Percentiles rank a stretch among this genome's conserved stretches.
Conservation (phyloP, 2,113 vertebrate genomes). For the Raphicerus campestris region DNA sequence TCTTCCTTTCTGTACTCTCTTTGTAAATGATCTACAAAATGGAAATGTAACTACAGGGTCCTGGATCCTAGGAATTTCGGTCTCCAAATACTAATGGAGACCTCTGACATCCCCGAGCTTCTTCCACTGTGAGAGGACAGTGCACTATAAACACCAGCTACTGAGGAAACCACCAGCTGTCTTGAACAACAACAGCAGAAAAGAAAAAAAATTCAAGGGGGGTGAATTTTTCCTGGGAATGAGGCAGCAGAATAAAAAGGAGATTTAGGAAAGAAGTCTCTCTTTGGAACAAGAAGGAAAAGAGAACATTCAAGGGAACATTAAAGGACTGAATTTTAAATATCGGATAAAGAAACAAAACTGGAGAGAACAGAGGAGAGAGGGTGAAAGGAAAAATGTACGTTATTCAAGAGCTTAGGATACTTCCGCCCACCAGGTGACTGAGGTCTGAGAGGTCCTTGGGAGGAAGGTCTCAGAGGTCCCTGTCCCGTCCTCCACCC, state of each 20-base stretch:
- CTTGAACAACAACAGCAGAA: background rate
- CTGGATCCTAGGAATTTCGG: background rate
- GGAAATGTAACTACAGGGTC: background rate
- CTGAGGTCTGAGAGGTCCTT: background rate
- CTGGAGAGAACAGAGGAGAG: background rate
- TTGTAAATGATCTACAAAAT: background rate
- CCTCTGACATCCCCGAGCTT: background rate
- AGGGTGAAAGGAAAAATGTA: background rate
- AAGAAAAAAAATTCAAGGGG: background rate
- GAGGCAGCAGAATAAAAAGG: background rate
- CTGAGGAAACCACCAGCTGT: background rate
- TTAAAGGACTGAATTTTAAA: background rate
- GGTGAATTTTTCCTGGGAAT: background rate
- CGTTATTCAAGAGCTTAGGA: background rate
- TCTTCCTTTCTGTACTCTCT: background rate
- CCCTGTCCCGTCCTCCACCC: background rate
- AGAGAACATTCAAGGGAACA: background rate
- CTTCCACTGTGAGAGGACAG: background rate
- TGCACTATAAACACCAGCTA: background rate
- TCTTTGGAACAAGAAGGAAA: slow-evolving; percentile 11
- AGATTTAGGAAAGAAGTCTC: background rate
- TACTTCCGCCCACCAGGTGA: background rate
- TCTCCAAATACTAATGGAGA: background rate
- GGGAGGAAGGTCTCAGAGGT: background rate
- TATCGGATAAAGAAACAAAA: background rate